Evolutionary conservation across 2,797 vertebrate species (phyloP).

Genomic region (Pyrrhura leucotis): DNA sequence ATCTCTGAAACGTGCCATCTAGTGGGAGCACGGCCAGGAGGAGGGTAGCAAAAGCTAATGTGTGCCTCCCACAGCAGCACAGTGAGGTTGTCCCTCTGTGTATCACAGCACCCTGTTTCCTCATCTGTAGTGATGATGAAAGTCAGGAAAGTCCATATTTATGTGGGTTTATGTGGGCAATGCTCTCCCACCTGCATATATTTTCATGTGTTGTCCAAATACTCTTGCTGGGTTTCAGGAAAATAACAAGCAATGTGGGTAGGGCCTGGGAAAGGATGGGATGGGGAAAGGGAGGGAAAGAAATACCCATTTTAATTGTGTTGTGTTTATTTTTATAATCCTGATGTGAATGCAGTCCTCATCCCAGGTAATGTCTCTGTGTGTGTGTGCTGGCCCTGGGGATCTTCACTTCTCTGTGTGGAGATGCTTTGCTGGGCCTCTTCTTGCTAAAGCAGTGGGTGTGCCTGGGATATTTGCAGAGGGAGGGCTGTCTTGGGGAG

Average conservation of each 20-base stretch:
- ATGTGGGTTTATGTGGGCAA: neutral
- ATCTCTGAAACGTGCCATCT: neutral
- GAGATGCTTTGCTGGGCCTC: conserved; percentile 44
- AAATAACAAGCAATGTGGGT: neutral
- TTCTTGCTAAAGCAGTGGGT: conserved; percentile 30
- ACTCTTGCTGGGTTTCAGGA: neutral
- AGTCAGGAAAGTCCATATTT: neutral
- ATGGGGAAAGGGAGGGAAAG: neutral
- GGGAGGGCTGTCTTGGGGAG: neutral
- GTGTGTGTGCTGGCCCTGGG: conserved; percentile 25
- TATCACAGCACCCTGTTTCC: neutral
- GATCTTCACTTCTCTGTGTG: neutral
- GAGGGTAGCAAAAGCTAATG: neutral
- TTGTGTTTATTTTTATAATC: conserved; percentile 71
- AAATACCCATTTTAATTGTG: conserved; percentile 55
- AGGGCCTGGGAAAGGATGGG: neutral
- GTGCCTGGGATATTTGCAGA: conserved; percentile 31
- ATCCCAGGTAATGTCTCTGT: conserved; percentile 81
- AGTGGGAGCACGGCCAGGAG: neutral
- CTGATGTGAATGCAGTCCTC: conserved; percentile 77
- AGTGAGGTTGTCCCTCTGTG: neutral
- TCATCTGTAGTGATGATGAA: neutral
- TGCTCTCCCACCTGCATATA: neutral
- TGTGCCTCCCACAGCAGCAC: neutral
- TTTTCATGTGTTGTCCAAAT: neutral